Conservation (phyloP, 2,797 vertebrate genomes). For the Synaphobranchus kaupii region DNA sequence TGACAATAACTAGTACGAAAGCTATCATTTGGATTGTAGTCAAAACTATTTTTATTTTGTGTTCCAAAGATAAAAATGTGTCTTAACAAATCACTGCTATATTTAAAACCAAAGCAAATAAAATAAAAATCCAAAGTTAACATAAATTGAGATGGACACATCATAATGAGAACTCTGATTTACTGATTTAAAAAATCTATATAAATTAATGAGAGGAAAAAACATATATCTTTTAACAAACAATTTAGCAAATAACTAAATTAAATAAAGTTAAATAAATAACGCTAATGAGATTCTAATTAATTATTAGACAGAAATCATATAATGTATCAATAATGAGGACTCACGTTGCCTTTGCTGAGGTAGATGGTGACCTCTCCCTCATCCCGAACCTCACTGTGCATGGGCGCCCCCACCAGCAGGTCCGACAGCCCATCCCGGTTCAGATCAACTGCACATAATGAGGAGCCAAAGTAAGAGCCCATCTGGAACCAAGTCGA, state of each 20-base stretch:
- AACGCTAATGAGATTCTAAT: neutral
- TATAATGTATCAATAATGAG: neutral
- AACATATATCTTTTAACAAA: neutral
- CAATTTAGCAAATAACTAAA: neutral
- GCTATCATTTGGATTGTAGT: neutral
- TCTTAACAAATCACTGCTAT: neutral
- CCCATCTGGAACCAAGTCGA: slow-evolving; percentile 98
- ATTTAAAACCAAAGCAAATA: neutral
- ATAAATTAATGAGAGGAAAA: neutral
- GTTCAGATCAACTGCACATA: slow-evolving; percentile 99
- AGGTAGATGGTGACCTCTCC: slow-evolving; percentile 95
- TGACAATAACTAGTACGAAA: neutral
- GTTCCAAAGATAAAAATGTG: neutral
- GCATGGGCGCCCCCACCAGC: slow-evolving; percentile 97
- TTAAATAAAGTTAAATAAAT: neutral
- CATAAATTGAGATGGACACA: neutral
- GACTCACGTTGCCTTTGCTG: slow-evolving; percentile 97
- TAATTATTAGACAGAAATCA: neutral
- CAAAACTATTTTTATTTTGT: neutral
- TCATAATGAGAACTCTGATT: no score
- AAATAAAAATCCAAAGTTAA: neutral
- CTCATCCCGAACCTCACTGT: slow-evolving; percentile 93
- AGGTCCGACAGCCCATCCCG: slow-evolving; percentile 94
- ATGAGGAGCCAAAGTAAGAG: slow-evolving; percentile 99
- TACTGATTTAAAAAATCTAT: no score